Percentiles rank a stretch among this genome's conserved stretches.
phyloP scores from a whole-genome alignment of 2,888 invertebrate species.

The Plagodis dolabraria region DNA sequence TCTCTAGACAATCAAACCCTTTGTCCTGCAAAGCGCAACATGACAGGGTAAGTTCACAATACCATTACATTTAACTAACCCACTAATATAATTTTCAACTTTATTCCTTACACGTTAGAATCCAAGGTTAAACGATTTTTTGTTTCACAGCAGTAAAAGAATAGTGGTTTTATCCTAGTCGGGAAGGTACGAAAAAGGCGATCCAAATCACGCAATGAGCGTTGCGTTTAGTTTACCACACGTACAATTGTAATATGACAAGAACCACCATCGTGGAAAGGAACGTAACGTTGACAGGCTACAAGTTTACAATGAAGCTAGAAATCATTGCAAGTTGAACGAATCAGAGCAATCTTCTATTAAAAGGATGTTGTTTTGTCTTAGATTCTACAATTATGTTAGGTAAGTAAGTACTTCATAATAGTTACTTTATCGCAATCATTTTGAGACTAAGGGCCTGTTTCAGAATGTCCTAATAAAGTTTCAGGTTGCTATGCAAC shows the following conservation, averaged over 20 bases:
- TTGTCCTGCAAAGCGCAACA: conserved; percentile 60
- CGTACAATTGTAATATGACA: conserved; percentile 62
- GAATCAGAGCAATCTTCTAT: background rate
- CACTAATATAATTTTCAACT: conserved; percentile 12
- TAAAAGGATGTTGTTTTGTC: background rate
- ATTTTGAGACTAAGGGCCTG: no score
- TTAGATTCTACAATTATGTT: no score
- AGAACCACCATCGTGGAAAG: conserved; percentile 49
- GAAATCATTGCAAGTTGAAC: conserved; percentile 4
- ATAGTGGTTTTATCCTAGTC: conserved; percentile 41
- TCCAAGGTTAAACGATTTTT: conserved; percentile 6
- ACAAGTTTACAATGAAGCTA: conserved; percentile 43
- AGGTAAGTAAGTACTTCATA: no score
- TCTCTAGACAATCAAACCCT: conserved; percentile 58
- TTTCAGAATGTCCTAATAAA: no score
- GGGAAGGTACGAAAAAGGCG: conserved; percentile 64
- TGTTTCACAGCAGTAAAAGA: conserved; percentile 25
- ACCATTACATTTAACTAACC: conserved; percentile 33
- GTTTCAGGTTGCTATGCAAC: no score
- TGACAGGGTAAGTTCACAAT: conserved; percentile 52
- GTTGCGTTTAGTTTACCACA: conserved; percentile 59
- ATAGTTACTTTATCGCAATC: no score
- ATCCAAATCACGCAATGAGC: conserved; percentile 68
- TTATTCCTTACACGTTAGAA: conserved; percentile 11
- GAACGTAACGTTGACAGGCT: conserved; percentile 67